Percentiles rank a stretch among this genome's conserved stretches.
These are phyloP conservation scores for Acromyrmex echinatior DNA, from an alignment of 1,140 invertebrate genomes.

Conservation along the genomic window DNA sequence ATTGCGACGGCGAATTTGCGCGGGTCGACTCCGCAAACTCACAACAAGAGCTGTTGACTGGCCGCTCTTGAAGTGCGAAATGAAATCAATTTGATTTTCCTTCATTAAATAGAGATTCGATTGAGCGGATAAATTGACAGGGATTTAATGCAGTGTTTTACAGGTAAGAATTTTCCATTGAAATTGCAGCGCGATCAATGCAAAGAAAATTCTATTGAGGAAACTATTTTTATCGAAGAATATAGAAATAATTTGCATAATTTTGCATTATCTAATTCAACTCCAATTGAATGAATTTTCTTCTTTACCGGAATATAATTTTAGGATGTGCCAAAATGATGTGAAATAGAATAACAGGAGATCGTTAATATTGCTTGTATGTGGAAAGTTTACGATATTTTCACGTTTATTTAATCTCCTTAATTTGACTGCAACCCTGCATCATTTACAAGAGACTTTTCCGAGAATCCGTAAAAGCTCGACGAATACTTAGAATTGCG, in stretches of 20 bases:
- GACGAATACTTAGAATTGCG: conserved; percentile 67
- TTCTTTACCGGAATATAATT: conserved; percentile 2
- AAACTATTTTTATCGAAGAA: not conserved
- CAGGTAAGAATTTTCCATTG: conserved; percentile 8
- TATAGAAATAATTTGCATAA: conserved; percentile 14
- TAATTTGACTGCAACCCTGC: not conserved
- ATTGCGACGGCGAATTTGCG: conserved; percentile 18
- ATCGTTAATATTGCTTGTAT: not conserved
- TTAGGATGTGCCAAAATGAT: not conserved
- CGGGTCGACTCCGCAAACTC: not conserved
- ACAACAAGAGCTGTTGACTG: conserved; percentile 9
- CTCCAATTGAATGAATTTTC: not conserved
- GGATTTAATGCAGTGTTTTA: conserved; percentile 12
- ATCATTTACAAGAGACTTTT: conserved; percentile 10
- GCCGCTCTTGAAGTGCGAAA: conserved; percentile 18
- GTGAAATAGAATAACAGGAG: not conserved
- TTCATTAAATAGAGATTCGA: not conserved
- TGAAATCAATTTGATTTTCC: conserved; percentile 34
- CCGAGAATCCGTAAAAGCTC: conserved; percentile 63
- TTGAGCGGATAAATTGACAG: conserved; percentile 3
- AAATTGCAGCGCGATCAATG: conserved; percentile 4
- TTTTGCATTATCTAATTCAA: not conserved
- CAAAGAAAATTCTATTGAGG: not conserved
- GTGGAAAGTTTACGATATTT: not conserved
- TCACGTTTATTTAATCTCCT: not conserved